Evolutionary conservation across 2,113 vertebrate genomes (phyloP), one percentile per base, ranked within the genome.

Genomic region (Anguilla japonica): DNA sequence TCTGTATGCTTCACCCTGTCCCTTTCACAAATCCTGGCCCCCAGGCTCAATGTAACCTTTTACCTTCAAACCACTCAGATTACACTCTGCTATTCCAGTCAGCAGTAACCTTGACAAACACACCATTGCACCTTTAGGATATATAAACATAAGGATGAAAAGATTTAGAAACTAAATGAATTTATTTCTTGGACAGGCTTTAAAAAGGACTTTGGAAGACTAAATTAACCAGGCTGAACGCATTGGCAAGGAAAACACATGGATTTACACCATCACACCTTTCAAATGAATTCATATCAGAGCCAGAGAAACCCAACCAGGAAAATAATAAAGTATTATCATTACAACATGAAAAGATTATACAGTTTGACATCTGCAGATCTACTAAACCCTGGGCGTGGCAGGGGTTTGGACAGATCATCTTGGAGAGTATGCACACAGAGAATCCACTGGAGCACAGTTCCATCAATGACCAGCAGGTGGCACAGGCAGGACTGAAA

Each of bases 361-460:
- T 89, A 89, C 34, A 82, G 87, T 86, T 90, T 93, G 79, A 90
- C 84, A 87, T 88, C 75, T 40, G 60, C 88, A 90, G 83, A 87
- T 89, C 79, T 40, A 71, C 88, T 90, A 85, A 88, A 57, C 79
- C 85, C 9, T 63, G 67, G 84, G 88, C 89, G 88, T 89, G 83
- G 63, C 34, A 85, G 53, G 15, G 41, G 41, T 79, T 83, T 7
- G 15, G 79, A 81, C 8, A 53, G 41, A 88, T 84, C 40, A 93
- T 87, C 86, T 86, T 84, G 89, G 57, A 90, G 88, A 84, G 84
- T 79, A 89, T 91, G 93, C 91, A 92, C 89, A 88, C 90, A 91
- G 87, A 88, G 92, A 79, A 87, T 39, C 91, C 92, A 90, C 92
- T 14, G n/a, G 14, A 57, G 81, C 9, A 88, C 89, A 86, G 84